These are phyloP conservation scores for Serinus canaria DNA, from an alignment of 2,113 vertebrate genomes.

Conservation along the genomic window DNA sequence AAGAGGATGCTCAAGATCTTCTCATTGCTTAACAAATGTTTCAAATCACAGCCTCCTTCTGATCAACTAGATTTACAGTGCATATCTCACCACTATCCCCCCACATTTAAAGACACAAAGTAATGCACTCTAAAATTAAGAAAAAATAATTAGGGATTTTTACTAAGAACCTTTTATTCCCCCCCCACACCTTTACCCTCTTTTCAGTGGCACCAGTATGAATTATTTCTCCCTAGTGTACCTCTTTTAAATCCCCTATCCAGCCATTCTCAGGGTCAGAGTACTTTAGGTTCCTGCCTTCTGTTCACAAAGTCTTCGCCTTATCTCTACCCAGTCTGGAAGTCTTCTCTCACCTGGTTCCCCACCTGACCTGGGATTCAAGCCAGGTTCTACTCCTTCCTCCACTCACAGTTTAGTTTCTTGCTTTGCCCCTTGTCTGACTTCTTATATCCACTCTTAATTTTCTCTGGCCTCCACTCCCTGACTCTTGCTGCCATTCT, in stretches of 20 bases:
- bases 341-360: background rate
- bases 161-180: background rate
- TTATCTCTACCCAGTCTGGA: background rate
- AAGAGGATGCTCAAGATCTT: slow-evolving; percentile 20
- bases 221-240: background rate
- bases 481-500: background rate
- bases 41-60: background rate
- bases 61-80: background rate
- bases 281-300: background rate
- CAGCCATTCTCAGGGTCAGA: background rate
- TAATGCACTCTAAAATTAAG: background rate
- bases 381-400: background rate
- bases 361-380: background rate
- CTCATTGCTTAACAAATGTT: background rate
- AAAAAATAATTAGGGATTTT: background rate
- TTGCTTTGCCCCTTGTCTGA: background rate
- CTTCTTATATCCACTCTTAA: background rate
- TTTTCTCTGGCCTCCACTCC: background rate
- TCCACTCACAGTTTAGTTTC: background rate
- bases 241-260: background rate
- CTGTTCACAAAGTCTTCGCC: background rate
- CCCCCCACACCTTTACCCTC: background rate
- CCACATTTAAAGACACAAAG: background rate
- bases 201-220: background rate
- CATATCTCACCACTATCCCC: background rate